Evolutionary conservation across 2,113 vertebrate genomes (phyloP).

Genomic region (Channa maculata): DNA sequence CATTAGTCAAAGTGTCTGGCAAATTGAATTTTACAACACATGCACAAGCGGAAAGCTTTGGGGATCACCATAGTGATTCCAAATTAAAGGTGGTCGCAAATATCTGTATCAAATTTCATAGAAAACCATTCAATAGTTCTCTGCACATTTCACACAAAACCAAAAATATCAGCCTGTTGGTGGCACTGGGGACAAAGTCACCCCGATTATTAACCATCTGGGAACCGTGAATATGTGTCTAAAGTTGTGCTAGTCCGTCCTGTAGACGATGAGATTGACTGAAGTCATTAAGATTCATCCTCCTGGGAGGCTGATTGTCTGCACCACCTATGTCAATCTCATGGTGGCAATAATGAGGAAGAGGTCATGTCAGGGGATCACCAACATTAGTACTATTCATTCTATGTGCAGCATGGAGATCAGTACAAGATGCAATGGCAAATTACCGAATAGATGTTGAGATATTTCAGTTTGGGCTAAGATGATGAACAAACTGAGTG

Average conservation of each 20-base stretch:
- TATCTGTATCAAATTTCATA: not conserved
- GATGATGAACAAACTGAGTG: not conserved
- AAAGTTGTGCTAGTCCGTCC: too few species aligned
- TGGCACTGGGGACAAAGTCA: too few species aligned
- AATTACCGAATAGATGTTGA: not conserved
- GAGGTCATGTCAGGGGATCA: not conserved
- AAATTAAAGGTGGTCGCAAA: not conserved
- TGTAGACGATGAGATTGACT: too few species aligned
- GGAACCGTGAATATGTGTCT: too few species aligned
- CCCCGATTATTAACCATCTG: too few species aligned
- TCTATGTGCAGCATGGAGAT: not conserved
- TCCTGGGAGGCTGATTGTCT: too few species aligned
- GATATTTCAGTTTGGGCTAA: conserved; percentile 3
- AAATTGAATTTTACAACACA: not conserved
- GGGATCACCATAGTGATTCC: not conserved
- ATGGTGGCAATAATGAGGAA: too few species aligned
- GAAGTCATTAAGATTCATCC: too few species aligned
- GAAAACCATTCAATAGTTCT: not conserved
- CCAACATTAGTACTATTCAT: too few species aligned
- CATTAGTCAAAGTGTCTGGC: not conserved
- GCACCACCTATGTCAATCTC: not conserved
- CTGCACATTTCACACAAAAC: too few species aligned
- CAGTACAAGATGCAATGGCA: not conserved
- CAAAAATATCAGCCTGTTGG: too few species aligned
- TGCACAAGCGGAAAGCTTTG: not conserved